Evolutionary conservation across 2,113 vertebrate species (phyloP), one percentile per base, ranked within the genome.

Genomic region (Callithrix jacchus): DNA sequence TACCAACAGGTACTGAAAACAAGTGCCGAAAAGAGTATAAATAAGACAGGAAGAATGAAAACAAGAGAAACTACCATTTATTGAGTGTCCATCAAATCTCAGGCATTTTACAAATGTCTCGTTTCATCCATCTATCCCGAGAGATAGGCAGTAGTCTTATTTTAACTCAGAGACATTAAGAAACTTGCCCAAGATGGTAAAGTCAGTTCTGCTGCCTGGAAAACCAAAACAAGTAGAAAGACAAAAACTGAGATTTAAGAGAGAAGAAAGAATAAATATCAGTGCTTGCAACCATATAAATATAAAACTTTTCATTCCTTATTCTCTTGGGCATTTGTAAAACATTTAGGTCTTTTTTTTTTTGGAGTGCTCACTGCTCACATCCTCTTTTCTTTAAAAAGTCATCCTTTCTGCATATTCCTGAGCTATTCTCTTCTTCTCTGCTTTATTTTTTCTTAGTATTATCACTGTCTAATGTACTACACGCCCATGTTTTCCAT

Each of bases 191-290:
- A 85, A 76, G 47, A 80, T 80, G 8, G 49, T 14, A 58, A 0
- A 42, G 30, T 45, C 56, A 66, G 42, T 95, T 87, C 40, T 82
- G 21, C 27, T 87, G 21, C 40, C 45, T 42, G 1, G 47, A 94
- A 23, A 93, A 74, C 37, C 4, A 40, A 93, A 96, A 83, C 52
- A 25, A 40, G 7, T 21, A 61, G 77, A 74, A 49, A 76, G 2
- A 84, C 37, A 83, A 96, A 95, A 74, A 42, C 16, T 52, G 35
- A 86, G 56, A 32, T 93, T 81, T 81, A 91, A 92, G 45, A 95
- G 45, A 18, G 61, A 21, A 76, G 42, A 94, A 56, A 81, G 35
- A 76, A 84, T 77, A 89, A 84, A 61, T 2, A 74, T n/a, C 58
- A 87, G 52, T 83, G n/a, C 27, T 54, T 84, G 17, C 74, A 4